These are phyloP conservation scores for Yponomeuta malinellus DNA, from an alignment of 2,888 invertebrate species.

Conservation along the genomic window DNA sequence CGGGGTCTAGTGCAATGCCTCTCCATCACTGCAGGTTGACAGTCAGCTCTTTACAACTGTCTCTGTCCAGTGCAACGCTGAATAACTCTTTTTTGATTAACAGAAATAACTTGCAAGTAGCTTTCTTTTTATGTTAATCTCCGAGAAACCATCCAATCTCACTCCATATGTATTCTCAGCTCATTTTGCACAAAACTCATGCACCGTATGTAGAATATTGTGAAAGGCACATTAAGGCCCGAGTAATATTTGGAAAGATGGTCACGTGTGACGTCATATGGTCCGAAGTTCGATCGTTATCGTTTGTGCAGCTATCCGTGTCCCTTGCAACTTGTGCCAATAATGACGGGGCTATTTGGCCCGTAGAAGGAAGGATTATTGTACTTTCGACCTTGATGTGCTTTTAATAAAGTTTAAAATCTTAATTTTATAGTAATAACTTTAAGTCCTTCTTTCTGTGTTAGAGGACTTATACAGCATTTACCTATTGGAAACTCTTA, in stretches of 20 bases:
- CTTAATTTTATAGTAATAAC: no score
- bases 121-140: no score
- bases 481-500: no score
- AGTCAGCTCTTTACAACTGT: no score
- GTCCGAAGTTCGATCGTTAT: background rate
- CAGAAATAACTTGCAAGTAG: no score
- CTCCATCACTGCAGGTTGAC: no score
- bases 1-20: no score
- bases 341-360: background rate
- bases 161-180: background rate
- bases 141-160: background rate
- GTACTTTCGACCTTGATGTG: background rate
- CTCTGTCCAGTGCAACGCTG: no score
- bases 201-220: background rate
- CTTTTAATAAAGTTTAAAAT: no score
- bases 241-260: conserved; percentile 1
- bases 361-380: background rate
- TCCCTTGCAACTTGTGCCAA: background rate
- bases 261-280: background rate
- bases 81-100: no score
- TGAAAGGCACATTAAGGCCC: background rate
- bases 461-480: no score
- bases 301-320: background rate
- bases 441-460: no score
- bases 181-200: background rate